These are phyloP conservation scores for Discoglossus pictus DNA, from an alignment of 2,797 vertebrate species.

Conservation along the genomic window DNA sequence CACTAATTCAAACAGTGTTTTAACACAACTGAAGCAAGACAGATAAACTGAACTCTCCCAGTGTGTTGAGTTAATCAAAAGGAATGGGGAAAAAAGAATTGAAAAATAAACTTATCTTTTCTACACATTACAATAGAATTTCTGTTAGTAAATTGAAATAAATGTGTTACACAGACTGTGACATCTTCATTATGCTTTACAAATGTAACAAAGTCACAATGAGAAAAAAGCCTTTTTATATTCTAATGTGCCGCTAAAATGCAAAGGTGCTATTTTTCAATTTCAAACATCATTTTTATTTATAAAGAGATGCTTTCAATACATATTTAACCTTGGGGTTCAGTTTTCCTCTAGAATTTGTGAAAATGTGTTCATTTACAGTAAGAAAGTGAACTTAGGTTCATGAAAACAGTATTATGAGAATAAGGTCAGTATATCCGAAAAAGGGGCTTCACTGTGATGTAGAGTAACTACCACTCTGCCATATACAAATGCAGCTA, in stretches of 20 bases:
- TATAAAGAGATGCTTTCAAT: neutral
- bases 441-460: conserved; percentile 17
- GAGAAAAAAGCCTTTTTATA: neutral
- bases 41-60: no score
- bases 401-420: conserved; percentile 16
- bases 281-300: neutral
- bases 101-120: no score
- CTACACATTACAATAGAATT: no score
- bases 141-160: no score
- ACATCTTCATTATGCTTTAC: no score
- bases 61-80: no score
- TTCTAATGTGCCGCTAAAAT: no score
- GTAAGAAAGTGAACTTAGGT: conserved; percentile 25
- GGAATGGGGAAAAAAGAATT: no score
- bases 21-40: no score
- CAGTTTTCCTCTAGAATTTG: conserved; percentile 4
- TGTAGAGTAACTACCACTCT: conserved; percentile 10
- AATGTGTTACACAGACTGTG: no score
- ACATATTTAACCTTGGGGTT: conserved; percentile 6
- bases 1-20: no score
- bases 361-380: conserved; percentile 25
- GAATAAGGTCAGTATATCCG: conserved; percentile 29
- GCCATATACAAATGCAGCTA: conserved; percentile 32
- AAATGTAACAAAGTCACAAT: neutral
- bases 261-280: neutral